Base-by-base conservation (phyloP, 2,113 vertebrate genomes). In the Burhinus bistriatus region DNA sequence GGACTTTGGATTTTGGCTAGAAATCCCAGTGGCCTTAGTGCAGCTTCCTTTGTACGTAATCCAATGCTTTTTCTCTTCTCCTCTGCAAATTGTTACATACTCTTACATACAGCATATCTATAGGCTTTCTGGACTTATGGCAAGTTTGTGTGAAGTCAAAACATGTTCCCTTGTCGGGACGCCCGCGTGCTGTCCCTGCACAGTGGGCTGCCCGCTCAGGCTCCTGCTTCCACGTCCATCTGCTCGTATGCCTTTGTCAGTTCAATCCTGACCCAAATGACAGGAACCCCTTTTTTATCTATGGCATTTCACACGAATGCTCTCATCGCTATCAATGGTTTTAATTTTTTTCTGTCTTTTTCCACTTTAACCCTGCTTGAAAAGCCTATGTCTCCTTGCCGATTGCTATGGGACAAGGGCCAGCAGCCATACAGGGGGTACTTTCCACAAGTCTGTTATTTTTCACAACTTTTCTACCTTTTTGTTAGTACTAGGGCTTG, bases 131-230 rank as follows among this genome's bases (percentile, higher is more conserved):
- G 32, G 45, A 30, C 44, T 62, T 49, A 19, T 6, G n/a, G 29
- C 9, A 45, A 5, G 38, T 54, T 49, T 66, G 38, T 21, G 21
- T 65, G 29, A 19, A 36, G 40, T 32, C 54, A 59, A 29, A 45
- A 4, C 2, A 5, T 6, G 3, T 47, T 45, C n/a, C 49, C 77
- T 54, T 0, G 0, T 15, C 0, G 0, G 47, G 9, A 14, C 0
- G 0, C 36, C 38, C 30, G 30, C 0, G 0, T 20, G 18, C 52
- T 93, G 66, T 21, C 44, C 40, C 45, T 45, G 30, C 61, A 3
- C 21, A 1, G 3, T 7, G 36, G 18, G 55, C 64, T 57, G 79
- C 66, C 45, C 4, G 0, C 29, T 26, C 20, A 7, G 16, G 58
- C 29, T 62, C 36, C 57, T 1, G 0, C 3, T 6, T 47, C 49